phyloP scores from a whole-genome alignment of 2,888 invertebrate genomes.

The Scaptomyza flava region DNA sequence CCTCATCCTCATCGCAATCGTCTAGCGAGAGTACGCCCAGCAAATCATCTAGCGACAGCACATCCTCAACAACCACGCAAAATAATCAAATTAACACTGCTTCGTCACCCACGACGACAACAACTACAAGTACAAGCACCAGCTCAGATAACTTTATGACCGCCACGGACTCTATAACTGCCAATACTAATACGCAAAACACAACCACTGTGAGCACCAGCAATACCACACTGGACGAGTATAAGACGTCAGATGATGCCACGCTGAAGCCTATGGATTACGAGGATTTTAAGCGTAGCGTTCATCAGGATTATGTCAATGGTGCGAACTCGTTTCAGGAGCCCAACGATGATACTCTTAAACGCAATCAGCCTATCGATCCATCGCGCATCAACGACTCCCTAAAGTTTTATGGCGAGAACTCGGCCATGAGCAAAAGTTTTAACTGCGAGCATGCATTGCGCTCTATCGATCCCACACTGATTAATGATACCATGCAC shows the following conservation, averaged over 20 bases:
- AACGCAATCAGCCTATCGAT: constrained; percentile 85
- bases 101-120: constrained; percentile 65
- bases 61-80: constrained; percentile 54
- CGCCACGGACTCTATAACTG: constrained; percentile 76
- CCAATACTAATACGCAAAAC: constrained; percentile 72
- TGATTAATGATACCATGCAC: constrained; percentile 82
- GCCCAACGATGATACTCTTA: constrained; percentile 83
- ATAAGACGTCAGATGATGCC: constrained; percentile 79
- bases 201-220: constrained; percentile 69
- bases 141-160: constrained; percentile 82
- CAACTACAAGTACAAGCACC: constrained; percentile 60
- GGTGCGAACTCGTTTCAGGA: constrained; percentile 83
- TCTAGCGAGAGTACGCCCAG: constrained; percentile 82
- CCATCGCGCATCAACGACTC: constrained; percentile 85
- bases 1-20: constrained; percentile 86
- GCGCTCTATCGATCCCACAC: constrained; percentile 82
- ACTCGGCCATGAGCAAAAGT: constrained; percentile 84
- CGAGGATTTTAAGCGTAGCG: constrained; percentile 84
- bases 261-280: constrained; percentile 84
- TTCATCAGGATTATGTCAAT: constrained; percentile 83
- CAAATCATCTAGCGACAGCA: constrained; percentile 64
- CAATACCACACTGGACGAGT: constrained; percentile 75
- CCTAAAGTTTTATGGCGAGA: constrained; percentile 84
- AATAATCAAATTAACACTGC: constrained; percentile 56
- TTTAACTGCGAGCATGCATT: constrained; percentile 84